phyloP scores from a whole-genome alignment of 1,140 invertebrate species.

The Drosophila funebris region DNA sequence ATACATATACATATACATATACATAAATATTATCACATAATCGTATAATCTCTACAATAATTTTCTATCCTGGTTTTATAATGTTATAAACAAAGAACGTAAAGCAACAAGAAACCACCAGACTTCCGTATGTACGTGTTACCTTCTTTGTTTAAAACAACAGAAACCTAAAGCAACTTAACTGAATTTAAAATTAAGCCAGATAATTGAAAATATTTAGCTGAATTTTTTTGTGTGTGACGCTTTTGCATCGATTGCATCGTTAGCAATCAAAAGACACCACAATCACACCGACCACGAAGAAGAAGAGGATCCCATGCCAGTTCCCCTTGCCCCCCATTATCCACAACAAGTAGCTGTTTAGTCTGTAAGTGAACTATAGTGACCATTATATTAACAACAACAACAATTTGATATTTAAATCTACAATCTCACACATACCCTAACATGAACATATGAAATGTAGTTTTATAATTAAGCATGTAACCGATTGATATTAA shows the following conservation, averaged over 20 bases:
- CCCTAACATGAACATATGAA: constrained; percentile 44
- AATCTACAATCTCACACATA: constrained; percentile 56
- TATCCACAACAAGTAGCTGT: constrained; percentile 22
- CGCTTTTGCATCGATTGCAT: constrained; percentile 58
- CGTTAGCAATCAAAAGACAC: constrained; percentile 25
- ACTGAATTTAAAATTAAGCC: constrained; percentile 70
- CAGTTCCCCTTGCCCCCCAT: constrained; percentile 35
- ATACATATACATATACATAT: constrained; percentile 19
- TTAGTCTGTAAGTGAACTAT: constrained; percentile 52
- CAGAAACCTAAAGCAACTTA: constrained; percentile 28
- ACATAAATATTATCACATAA: constrained; percentile 12
- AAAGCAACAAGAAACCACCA: constrained; percentile 75
- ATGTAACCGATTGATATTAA: constrained; percentile 80
- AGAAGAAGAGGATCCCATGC: constrained; percentile 61
- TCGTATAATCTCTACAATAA: constrained; percentile 25
- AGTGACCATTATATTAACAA: constrained; percentile 51
- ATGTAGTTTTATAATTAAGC: constrained; percentile 65
- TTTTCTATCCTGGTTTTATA: constrained; percentile 41
- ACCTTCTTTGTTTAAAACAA: constrained; percentile 58
- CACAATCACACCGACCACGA: constrained; percentile 14
- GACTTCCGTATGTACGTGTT: constrained; percentile 75
- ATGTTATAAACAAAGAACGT: constrained; percentile 39
- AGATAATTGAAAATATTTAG: constrained; percentile 75
- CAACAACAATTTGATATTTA: constrained; percentile 50
- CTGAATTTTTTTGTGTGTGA: constrained; percentile 61